phyloP scores from a whole-genome alignment of 2,113 vertebrate species.

The Microtus pennsylvanicus region DNA sequence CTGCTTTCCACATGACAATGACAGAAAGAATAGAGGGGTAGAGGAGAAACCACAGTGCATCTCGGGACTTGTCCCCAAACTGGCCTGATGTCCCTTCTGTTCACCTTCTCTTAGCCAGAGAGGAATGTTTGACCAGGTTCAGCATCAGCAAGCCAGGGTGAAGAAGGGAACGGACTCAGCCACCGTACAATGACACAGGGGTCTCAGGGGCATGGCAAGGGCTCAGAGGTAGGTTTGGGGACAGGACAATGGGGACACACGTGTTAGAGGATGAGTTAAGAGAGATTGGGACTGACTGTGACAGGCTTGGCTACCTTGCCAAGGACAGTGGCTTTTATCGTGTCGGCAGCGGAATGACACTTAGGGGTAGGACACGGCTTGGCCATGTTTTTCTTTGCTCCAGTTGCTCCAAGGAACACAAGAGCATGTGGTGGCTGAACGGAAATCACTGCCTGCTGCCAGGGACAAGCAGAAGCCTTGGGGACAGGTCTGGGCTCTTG shows the following conservation, averaged over 20 bases:
- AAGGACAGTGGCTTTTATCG: neutral
- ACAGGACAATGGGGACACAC: neutral
- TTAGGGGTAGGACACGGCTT: neutral
- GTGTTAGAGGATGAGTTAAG: neutral
- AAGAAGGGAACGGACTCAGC: neutral
- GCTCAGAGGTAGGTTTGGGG: neutral
- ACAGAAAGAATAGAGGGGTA: neutral
- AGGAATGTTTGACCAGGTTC: neutral
- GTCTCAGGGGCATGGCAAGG: rapidly evolving
- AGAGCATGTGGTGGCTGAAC: neutral
- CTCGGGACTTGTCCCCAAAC: neutral
- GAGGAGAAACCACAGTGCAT: neutral
- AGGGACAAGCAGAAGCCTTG: conserved; percentile 50
- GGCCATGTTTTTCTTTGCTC: rapidly evolving
- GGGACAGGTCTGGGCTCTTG: neutral
- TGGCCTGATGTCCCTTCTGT: neutral
- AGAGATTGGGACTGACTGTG: neutral
- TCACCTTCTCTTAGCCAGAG: neutral
- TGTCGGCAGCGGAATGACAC: neutral
- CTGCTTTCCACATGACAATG: neutral
- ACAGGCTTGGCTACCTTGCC: neutral
- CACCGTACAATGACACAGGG: rapidly evolving
- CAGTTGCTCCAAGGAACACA: neutral
- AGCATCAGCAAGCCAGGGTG: rapidly evolving
- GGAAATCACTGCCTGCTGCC: conserved; percentile 64